Conservation (phyloP, 2,888 invertebrate genomes). For the Gari tellinella region DNA sequence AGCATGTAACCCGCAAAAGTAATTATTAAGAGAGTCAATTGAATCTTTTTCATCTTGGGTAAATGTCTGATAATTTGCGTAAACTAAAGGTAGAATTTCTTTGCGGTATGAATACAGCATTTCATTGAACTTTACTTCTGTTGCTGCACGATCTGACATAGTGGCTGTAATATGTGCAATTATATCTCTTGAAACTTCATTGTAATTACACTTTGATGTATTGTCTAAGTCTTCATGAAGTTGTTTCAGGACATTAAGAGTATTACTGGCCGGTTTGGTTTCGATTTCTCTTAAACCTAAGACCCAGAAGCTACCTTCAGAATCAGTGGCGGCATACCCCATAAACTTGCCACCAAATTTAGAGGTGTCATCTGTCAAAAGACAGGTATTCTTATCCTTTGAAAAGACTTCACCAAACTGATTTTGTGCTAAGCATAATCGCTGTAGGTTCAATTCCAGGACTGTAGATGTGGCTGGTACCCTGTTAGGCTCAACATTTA, state of each 20-base stretch:
- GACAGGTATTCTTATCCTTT: slow-evolving; percentile 28
- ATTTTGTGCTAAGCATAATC: slow-evolving; percentile 39
- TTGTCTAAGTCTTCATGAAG: slow-evolving; percentile 32
- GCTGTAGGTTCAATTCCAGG: slow-evolving; percentile 49
- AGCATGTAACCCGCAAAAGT: slow-evolving; percentile 52
- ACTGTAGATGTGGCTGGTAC: slow-evolving; percentile 31
- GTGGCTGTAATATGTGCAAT: slow-evolving; percentile 23
- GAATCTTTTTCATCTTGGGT: slow-evolving; percentile 21
- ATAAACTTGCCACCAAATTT: slow-evolving; percentile 44
- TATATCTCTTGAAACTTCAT: slow-evolving; percentile 24
- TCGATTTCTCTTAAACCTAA: slow-evolving; percentile 48
- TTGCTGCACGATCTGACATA: slow-evolving; percentile 43
- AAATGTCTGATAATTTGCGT: slow-evolving; percentile 12
- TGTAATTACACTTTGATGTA: slow-evolving; percentile 7
- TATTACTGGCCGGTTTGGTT: slow-evolving; percentile 38
- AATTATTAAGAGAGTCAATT: slow-evolving; percentile 13
- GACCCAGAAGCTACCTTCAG: slow-evolving; percentile 41
- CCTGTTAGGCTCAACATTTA: slow-evolving; percentile 26
- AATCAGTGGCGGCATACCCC: slow-evolving; percentile 45
- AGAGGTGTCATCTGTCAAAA: slow-evolving; percentile 47
- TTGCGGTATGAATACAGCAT: slow-evolving; percentile 27
- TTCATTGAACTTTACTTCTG: slow-evolving; percentile 33
- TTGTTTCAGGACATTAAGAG: slow-evolving; percentile 33
- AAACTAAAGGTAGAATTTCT: slow-evolving; percentile 35
- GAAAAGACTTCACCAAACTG: slow-evolving; percentile 44